Base-by-base conservation (phyloP, 1,140 invertebrate species). In the Dryas iulia region DNA sequence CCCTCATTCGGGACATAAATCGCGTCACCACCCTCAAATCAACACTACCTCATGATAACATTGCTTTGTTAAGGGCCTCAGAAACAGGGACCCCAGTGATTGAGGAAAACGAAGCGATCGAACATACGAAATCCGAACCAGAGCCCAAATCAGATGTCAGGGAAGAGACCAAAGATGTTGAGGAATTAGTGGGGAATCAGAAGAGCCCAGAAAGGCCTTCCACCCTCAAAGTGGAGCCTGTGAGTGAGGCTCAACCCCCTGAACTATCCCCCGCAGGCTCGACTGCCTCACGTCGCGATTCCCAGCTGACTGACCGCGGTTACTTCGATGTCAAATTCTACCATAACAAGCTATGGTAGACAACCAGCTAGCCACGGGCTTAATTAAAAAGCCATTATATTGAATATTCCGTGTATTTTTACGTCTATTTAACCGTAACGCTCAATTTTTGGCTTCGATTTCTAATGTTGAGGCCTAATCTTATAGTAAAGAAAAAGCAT, bases 261-360 rank as follows among this genome's bases (percentile, higher is more conserved):
- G 70, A 73, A 1, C 59, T 71, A 0, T 76, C 77, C 0, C 73
- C 79, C 8, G 79, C 79, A 3, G 79, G 78, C 14, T 77, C 73
- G 12, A 66, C 72, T 0, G 18, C 33, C 0, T 65, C 78, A 0
- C 78, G 78, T n/a, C 78, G 78, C 11, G 79, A 81, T 62, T 79
- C 79, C 0, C 84, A 87, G 28, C 76, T 92, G n/a, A 94, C 94
- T 30, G 93, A 94, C 54, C 92, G 93, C 71, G 94, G 94, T 18
- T 94, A 92, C 77, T 93, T 94, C 72, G 94, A 94, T 89, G 84
- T 94, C 30, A 94, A 94, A 77, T 94, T 94, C 83, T 94, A 94
- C 82, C 94, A 94, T 84, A 94, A 94, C 73, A 93, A 93, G 69
- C 86, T 94, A 62, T 94, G 94, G 94, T 94, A 93, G 89, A n/a